A percentile compares a stretch with the other conserved stretches of the same genome.
Conservation (phyloP, 2,888 invertebrate genomes). For the Caenorhabditis macrosperma region DNA sequence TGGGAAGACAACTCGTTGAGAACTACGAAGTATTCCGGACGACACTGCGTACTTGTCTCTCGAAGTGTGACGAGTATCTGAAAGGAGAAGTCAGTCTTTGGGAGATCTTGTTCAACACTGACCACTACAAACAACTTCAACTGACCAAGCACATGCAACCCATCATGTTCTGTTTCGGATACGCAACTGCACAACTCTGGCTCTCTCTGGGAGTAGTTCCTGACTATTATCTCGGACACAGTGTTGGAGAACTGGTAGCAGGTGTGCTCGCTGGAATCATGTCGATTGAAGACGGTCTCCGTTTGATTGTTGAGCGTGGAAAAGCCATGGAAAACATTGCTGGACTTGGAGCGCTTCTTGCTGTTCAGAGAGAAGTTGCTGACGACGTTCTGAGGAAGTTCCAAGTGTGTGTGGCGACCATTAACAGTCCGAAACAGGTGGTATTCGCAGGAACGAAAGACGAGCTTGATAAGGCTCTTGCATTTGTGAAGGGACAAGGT, state of each 20-base stretch:
- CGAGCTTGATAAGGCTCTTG: conserved; percentile 57
- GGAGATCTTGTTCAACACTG: conserved; percentile 59
- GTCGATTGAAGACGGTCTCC: conserved; percentile 66
- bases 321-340: conserved; percentile 68
- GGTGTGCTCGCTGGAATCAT: conserved; percentile 64
- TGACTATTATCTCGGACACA: conserved; percentile 65
- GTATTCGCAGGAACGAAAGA: conserved; percentile 67
- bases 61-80: conserved; percentile 47
- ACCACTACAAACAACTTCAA: conserved; percentile 52
- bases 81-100: conserved; percentile 44
- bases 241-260: conserved; percentile 72
- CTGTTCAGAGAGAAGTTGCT: conserved; percentile 61
- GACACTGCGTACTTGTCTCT: conserved; percentile 46
- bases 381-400: conserved; percentile 61
- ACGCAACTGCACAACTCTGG: conserved; percentile 70
- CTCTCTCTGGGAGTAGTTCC: conserved; percentile 59
- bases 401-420: conserved; percentile 61
- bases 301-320: conserved; percentile 65
- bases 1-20: conserved; percentile 69
- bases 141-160: conserved; percentile 67
- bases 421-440: conserved; percentile 70
- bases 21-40: conserved; percentile 61
- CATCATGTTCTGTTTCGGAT: conserved; percentile 69
- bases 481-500: conserved; percentile 60
- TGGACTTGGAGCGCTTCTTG: conserved; percentile 71